Evolutionary conservation across 2,888 invertebrate species (phyloP), one percentile per base, ranked within the genome.

Genomic region (Achlya flavicornis): DNA sequence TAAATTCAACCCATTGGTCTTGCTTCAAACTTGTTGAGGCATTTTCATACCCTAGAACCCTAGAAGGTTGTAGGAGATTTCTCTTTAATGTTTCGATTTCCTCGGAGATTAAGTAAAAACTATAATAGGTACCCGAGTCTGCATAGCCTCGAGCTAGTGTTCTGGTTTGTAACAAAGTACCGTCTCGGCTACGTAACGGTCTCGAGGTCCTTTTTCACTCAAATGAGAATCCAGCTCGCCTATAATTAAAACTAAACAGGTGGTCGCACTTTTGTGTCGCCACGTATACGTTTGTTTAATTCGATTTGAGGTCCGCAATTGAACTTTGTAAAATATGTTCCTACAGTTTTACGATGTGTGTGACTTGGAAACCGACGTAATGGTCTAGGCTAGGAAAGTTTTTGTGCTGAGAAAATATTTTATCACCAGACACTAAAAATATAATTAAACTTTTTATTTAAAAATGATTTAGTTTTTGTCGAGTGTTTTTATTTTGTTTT

Each of bases 201-300:
- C 46, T 46, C n/a, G 16, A 48, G 16, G 16, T 48, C n/a, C n/a
- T 48, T 48, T 48, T 48, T 48, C 48, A 7, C 48, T 14, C 46
- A 46, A 46, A n/a, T 46, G 64, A 68, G 63, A 60, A 59, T 63
- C 63, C 61, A 61, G 32, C 64, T 61, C 63, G 41, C 60, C 63
- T 66, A 64, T 74, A 76, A 78, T 77, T 76, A 77, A 75, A 76
- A 75, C 71, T 73, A 72, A 73, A 74, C 74, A 75, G 69, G 72
- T 61, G 64, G 66, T 53, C 64, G 68, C 69, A 70, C 65, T 71
- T 69, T 70, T 64, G 41, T 59, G 16, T 41, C 59, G 41, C 38
- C 4, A 10, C n/a, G 41, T 41, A 19, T 58, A 35, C 3, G 0
- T 14, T 48, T 6, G 4, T 26, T 26, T 26, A 26, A 48, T 48